These are phyloP conservation scores for Micromys minutus DNA, from an alignment of 2,113 vertebrate species.

Conservation along the genomic window DNA sequence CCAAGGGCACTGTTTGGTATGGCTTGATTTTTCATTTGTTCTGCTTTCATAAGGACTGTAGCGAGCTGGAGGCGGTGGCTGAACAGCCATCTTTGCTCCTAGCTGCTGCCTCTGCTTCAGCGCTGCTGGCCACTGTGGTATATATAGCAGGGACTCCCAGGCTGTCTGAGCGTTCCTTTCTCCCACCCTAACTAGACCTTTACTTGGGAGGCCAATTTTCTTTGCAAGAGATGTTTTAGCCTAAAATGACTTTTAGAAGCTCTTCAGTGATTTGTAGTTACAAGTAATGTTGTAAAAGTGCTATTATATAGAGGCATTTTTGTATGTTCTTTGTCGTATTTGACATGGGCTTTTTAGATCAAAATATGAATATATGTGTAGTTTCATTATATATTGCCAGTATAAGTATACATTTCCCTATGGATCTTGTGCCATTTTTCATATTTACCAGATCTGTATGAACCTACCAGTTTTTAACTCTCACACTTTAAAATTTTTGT, in stretches of 20 bases:
- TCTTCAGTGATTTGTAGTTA: neutral
- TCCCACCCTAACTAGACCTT: neutral
- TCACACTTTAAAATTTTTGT: slow-evolving; percentile 20
- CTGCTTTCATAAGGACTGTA: neutral
- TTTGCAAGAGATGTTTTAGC: neutral
- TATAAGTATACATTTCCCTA: slow-evolving; percentile 8
- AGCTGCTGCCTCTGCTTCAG: neutral
- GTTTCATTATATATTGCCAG: neutral
- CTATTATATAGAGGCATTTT: neutral
- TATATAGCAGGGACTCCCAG: neutral
- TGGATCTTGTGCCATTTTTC: neutral
- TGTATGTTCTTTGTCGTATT: neutral
- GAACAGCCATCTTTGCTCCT: neutral
- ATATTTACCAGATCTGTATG: neutral
- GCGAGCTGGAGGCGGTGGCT: neutral
- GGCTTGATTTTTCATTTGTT: neutral
- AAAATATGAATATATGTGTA: neutral
- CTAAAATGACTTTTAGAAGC: neutral
- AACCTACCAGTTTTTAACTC: neutral
- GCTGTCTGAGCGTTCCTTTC: neutral
- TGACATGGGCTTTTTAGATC: slow-evolving; percentile 26
- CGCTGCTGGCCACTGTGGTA: neutral
- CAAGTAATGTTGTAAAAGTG: neutral
- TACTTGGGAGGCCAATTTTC: neutral
- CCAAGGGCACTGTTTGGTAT: neutral